phyloP scores from a whole-genome alignment of 2,888 invertebrate species.

The Netelia fuscicornis region DNA sequence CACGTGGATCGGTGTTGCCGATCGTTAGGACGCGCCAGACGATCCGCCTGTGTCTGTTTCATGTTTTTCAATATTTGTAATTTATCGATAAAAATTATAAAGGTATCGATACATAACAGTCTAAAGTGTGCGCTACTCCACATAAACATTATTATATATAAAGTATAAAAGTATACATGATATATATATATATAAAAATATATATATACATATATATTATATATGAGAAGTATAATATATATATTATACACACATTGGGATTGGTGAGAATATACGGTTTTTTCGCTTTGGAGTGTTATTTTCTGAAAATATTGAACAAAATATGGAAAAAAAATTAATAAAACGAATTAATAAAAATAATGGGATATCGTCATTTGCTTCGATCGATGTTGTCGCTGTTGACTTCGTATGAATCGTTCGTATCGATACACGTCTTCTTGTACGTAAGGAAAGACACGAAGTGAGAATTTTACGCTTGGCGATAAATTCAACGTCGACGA shows the following conservation, averaged over 20 bases:
- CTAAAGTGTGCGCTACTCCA: conserved; percentile 85
- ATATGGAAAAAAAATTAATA: conserved; percentile 84
- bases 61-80: conserved; percentile 85
- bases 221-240: conserved; percentile 81
- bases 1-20: conserved; percentile 61
- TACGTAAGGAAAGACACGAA: too few relatives aligned
- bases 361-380: conserved; percentile 63
- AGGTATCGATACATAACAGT: conserved; percentile 84
- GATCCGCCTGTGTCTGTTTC: conserved; percentile 83
- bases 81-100: conserved; percentile 84
- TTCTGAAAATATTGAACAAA: conserved; percentile 85
- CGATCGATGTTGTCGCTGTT: conserved; percentile 24
- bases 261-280: conserved; percentile 85
- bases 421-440: too few relatives aligned
- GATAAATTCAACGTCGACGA: not conserved
- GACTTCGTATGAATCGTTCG: conserved; percentile 1
- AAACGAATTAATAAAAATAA: conserved; percentile 75
- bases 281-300: conserved; percentile 85
- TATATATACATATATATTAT: conserved; percentile 78
- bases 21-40: conserved; percentile 57
- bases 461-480: too few relatives aligned
- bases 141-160: conserved; percentile 84
- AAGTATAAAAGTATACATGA: conserved; percentile 83
- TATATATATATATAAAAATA: conserved; percentile 77
- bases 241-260: conserved; percentile 84